Evolutionary conservation across 2,888 invertebrate genomes (phyloP), one percentile per base, ranked within the genome.

Genomic region (Andrena minutula): DNA sequence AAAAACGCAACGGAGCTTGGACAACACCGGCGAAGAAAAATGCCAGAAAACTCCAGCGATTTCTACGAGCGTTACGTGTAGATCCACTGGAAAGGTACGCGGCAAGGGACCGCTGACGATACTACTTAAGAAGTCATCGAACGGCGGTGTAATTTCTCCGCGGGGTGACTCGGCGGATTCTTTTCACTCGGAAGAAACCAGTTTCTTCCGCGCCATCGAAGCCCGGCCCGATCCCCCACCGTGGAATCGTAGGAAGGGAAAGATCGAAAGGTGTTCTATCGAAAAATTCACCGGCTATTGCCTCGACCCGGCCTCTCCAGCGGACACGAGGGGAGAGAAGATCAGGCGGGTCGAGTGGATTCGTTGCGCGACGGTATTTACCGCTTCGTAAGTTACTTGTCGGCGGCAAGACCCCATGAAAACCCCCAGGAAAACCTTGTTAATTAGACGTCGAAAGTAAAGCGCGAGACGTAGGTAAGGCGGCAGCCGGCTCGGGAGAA

Each of bases 371-470:
- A 76, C 79, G 66, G 71, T 76, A 83, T 83, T 83, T 83, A 84
- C 73, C 56, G 72, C 69, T 32, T 71, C 70, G 78, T 63, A 30
- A 65, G 72, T 79, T 47, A 30, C 64, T 70, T 81, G 84, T 76
- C 66, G 68, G 73, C 63, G 32, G 47, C 72, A 51, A 69, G 86
- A 58, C 63, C 70, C 56, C 76, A 70, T 63, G 71, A 77, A 82
- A 68, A 86, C 58, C 61, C 78, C 56, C 75, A 51, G 85, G 81
- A 85, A 83, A 86, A 86, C 63, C 85, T 74, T 83, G 88, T 86
- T 88, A 88, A 88, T 88, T 88, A 88, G 86, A 88, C 70, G 79
- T 84, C 85, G 84, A 63, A 76, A 79, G 76, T 86, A 65, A 84
- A 86, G 66, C 79, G 79, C 75, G 72, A 74, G 83, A 81, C 85